Percentiles rank a stretch among this genome's conserved stretches.
Evolutionary conservation across 2,888 invertebrate genomes (phyloP).

Genomic region (Ochropacha duplaris): DNA sequence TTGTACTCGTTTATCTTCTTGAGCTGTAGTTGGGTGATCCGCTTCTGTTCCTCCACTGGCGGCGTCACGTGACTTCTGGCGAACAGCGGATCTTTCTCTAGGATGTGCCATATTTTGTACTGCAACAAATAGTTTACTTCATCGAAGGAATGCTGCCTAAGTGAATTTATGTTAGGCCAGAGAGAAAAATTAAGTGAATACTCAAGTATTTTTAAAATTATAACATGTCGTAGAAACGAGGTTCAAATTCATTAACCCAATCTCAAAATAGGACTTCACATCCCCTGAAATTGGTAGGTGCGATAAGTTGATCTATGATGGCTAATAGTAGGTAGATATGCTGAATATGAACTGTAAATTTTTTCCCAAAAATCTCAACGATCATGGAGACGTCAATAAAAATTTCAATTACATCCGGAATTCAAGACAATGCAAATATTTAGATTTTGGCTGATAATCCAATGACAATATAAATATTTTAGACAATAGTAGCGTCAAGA

Average conservation of each 20-base stretch:
- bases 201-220: too few species aligned
- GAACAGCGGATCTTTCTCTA: conserved; percentile 92
- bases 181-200: conserved; percentile 9
- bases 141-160: too few species aligned
- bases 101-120: conserved; percentile 90
- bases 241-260: too few species aligned
- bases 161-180: too few species aligned
- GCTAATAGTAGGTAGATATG: too few species aligned
- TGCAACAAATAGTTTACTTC: conserved; percentile 51
- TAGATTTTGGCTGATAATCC: neutral
- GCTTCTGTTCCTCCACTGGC: conserved; percentile 88
- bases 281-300: too few species aligned
- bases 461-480: neutral
- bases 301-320: too few species aligned
- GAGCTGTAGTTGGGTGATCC: conserved; percentile 86
- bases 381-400: too few species aligned
- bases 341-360: too few species aligned
- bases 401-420: neutral
- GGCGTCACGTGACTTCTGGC: conserved; percentile 84
- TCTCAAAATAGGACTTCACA: too few species aligned
- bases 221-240: too few species aligned
- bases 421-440: neutral
- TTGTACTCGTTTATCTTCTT: conserved; percentile 86
- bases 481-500: neutral
- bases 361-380: too few species aligned